A percentile compares a stretch with the other conserved stretches of the same genome.
Conservation (phyloP, 2,113 vertebrate species). For the Baryphthengus martii region DNA sequence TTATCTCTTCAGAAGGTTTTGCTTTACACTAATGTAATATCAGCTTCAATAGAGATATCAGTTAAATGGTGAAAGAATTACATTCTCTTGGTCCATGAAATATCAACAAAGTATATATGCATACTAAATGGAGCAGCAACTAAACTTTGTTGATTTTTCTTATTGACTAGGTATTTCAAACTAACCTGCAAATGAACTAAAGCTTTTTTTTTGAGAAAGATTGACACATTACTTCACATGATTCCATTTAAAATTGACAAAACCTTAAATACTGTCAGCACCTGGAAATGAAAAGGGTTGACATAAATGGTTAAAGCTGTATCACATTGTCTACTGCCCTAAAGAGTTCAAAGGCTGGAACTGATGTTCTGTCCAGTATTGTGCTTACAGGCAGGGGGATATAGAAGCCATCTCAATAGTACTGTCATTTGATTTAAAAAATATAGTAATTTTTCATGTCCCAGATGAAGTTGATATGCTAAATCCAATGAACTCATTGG, state of each 20-base stretch:
- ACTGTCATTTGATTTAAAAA: not conserved
- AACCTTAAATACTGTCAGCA: not conserved
- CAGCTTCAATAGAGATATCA: not conserved
- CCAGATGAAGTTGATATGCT: not conserved
- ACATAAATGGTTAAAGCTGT: not conserved
- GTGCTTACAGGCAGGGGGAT: not conserved
- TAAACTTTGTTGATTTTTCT: not conserved
- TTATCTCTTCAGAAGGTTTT: not conserved
- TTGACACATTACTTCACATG: not conserved
- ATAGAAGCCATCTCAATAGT: not conserved
- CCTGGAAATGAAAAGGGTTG: not conserved
- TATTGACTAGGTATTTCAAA: not conserved
- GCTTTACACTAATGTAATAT: not conserved
- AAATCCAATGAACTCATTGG: not conserved
- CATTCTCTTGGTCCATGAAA: not conserved
- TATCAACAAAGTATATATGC: not conserved
- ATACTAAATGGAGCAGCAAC: not conserved
- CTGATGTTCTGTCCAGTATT: not conserved
- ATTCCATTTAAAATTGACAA: not conserved
- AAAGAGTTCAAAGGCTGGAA: not conserved
- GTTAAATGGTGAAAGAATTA: not conserved
- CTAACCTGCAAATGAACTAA: not conserved
- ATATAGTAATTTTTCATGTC: not conserved
- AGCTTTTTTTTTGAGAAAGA: not conserved
- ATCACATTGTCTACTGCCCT: not conserved